Evolutionary conservation across 2,888 invertebrate genomes (phyloP).

Genomic region (Cecidostiba fungosa): DNA sequence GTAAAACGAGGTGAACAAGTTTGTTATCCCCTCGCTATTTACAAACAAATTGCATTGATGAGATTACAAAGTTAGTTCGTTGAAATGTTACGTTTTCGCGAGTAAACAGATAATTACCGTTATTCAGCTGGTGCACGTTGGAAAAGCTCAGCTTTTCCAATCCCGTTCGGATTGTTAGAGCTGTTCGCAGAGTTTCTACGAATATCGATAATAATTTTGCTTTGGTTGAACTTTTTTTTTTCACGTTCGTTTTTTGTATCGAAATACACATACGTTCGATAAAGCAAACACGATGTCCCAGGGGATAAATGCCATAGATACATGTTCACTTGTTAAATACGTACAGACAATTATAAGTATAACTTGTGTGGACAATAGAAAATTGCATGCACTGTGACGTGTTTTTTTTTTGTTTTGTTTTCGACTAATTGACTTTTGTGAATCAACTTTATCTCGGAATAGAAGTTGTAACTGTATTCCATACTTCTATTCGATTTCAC

Average conservation of each 20-base stretch:
- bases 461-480: background rate
- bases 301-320: background rate
- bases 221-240: constrained; percentile 6
- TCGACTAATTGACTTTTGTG: background rate
- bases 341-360: background rate
- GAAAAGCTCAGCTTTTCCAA: background rate
- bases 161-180: no score
- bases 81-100: background rate
- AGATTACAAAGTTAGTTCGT: background rate
- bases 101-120: background rate
- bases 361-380: background rate
- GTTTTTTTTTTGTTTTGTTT: background rate
- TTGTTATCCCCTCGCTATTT: background rate
- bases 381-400: background rate
- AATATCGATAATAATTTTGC: background rate
- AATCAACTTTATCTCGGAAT: background rate
- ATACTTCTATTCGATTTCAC: background rate
- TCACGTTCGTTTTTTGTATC: background rate
- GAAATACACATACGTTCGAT: constrained; percentile 1
- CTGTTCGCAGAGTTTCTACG: background rate
- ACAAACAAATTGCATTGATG: background rate
- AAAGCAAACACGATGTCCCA: constrained; percentile 17
- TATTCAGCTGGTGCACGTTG: background rate
- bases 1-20: background rate
- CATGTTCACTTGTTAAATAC: background rate